Percentiles rank a stretch among this genome's conserved stretches.
Evolutionary conservation across 2,888 invertebrate species (phyloP).

Genomic region (Epistrophe eligans): DNA sequence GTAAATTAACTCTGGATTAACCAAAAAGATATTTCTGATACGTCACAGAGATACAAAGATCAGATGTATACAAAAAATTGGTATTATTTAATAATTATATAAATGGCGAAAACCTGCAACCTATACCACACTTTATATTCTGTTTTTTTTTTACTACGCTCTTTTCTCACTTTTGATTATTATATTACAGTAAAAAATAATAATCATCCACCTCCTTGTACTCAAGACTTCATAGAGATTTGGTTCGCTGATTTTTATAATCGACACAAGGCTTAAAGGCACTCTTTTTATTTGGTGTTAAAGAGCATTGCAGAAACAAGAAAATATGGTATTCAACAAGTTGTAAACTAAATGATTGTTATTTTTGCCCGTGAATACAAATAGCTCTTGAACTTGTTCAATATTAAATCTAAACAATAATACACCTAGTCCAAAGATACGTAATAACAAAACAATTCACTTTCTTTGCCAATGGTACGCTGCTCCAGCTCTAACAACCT

Average conservation of each 20-base stretch:
- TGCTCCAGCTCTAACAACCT: background rate
- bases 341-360: conserved; percentile 10
- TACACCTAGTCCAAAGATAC: background rate
- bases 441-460: conserved; percentile 11
- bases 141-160: too few species aligned
- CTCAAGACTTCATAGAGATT: conserved; percentile 19
- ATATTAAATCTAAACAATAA: background rate
- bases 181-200: background rate
- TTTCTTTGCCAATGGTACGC: conserved; percentile 45
- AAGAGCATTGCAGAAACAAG: conserved; percentile 17
- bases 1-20: too few species aligned
- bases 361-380: conserved; percentile 42
- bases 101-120: too few species aligned
- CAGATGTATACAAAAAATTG: too few species aligned
- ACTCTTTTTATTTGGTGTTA: conserved; percentile 5
- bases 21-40: too few species aligned
- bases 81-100: too few species aligned
- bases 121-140: too few species aligned
- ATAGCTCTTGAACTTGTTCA: conserved; percentile 52
- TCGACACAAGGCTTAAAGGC: conserved; percentile 4
- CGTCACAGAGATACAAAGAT: too few species aligned
- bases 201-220: background rate
- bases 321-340: conserved; percentile 24
- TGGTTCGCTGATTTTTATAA: conserved; percentile 49
- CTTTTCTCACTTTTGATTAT: background rate